Evolutionary conservation across 2,113 vertebrate genomes (phyloP).

Genomic region (Eretmochelys imbricata): DNA sequence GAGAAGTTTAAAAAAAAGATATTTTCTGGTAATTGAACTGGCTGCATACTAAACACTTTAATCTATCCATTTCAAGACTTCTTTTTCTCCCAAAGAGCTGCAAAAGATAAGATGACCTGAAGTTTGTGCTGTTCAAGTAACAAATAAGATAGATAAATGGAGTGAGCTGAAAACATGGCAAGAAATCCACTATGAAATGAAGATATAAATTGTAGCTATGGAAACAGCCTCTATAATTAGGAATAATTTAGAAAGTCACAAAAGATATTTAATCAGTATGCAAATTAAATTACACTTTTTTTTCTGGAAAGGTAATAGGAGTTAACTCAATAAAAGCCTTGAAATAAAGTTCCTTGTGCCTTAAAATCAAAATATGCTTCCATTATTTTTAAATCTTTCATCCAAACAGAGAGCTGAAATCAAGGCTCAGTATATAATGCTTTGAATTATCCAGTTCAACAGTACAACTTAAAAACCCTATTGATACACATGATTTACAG

Average conservation of each 20-base stretch:
- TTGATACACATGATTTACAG: neutral
- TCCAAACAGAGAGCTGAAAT: neutral
- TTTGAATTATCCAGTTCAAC: neutral
- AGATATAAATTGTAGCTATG: constrained; percentile 70
- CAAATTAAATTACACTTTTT: constrained; percentile 35
- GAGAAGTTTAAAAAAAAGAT: constrained; percentile 47
- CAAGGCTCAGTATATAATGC: neutral
- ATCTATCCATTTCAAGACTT: constrained; percentile 60
- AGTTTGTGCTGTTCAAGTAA: constrained; percentile 67
- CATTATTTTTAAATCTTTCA: neutral
- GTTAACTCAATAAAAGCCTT: constrained; percentile 16
- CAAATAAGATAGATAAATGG: constrained; percentile 70
- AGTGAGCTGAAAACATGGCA: constrained; percentile 49
- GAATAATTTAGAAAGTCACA: constrained; percentile 59
- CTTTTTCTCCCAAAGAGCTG: constrained; percentile 47
- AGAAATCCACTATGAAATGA: constrained; percentile 69
- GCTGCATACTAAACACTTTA: constrained; percentile 53
- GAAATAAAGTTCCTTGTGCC: neutral
- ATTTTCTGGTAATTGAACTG: constrained; percentile 60
- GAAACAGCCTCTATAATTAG: constrained; percentile 67
- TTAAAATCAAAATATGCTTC: neutral
- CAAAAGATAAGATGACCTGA: constrained; percentile 56
- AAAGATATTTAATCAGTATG: constrained; percentile 64
- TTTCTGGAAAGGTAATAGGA: constrained; percentile 35
- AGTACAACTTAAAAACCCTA: neutral